Percentiles rank a stretch among this genome's conserved stretches.
phyloP scores from a whole-genome alignment of 2,113 vertebrate species.

The Trinectes maculatus region DNA sequence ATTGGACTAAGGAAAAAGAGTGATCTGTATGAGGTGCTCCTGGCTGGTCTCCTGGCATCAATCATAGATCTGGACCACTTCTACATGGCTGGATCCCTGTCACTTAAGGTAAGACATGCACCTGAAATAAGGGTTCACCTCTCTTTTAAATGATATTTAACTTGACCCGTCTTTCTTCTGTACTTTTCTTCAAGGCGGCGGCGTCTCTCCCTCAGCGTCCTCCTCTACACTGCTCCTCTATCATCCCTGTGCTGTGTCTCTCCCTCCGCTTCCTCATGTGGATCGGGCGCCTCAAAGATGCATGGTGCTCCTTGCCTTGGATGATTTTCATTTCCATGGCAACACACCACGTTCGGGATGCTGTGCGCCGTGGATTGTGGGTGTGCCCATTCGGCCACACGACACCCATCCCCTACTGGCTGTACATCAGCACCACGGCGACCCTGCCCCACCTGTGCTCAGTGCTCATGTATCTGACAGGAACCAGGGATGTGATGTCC shows the following conservation, averaged over 20 bases:
- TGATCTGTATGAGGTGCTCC: constrained; percentile 88
- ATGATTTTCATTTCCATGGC: constrained; percentile 95
- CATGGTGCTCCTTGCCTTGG: constrained; percentile 96
- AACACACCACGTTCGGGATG: constrained; percentile 94
- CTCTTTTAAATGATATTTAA: background rate
- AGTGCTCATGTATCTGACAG: constrained; percentile 93
- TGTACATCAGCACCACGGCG: constrained; percentile 91
- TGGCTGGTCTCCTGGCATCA: constrained; percentile 92
- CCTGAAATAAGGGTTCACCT: too few species aligned
- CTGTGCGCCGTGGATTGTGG: constrained; percentile 93
- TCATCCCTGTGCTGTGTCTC: constrained; percentile 88
- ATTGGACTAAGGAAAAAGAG: constrained; percentile 91
- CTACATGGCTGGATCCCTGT: constrained; percentile 89
- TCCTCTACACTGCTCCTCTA: constrained; percentile 92
- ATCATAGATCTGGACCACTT: constrained; percentile 95
- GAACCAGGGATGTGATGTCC: constrained; percentile 91
- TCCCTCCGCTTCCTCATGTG: constrained; percentile 89
- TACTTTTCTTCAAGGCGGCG: constrained; percentile 83
- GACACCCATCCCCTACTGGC: constrained; percentile 91
- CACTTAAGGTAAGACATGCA: constrained; percentile 86
- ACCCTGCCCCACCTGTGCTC: constrained; percentile 94
- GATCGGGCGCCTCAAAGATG: constrained; percentile 90
- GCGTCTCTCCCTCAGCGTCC: constrained; percentile 89
- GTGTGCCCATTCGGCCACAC: constrained; percentile 94
- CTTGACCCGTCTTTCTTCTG: constrained; percentile 3